Evolutionary conservation across 2,888 invertebrate species (phyloP), one percentile per base, ranked within the genome.

Genomic region (Lycaena phlaeas): DNA sequence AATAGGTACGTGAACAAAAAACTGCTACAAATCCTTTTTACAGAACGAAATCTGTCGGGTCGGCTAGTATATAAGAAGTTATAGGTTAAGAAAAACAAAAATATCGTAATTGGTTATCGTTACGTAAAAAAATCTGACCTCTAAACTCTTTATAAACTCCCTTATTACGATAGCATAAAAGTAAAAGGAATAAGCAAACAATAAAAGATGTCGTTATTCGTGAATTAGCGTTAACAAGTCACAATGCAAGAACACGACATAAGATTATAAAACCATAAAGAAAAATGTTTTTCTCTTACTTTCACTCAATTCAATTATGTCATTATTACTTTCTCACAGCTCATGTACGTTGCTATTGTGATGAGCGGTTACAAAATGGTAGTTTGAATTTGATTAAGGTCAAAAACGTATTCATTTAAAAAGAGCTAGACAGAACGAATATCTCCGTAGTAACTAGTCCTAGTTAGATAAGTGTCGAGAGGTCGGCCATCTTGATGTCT

Each of bases 301-400:
- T 77, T 78, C 78, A 62, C 77, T 67, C 55, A 45, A 61, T 69
- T 62, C 61, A 69, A 68, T 75, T 66, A 63, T 49, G 52, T 53
- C 50, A 54, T 46, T 54, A 56, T 53, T 57, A 63, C 66, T 72
- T 74, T 77, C 77, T 57, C 75, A 72, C 63, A 61, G 56, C 62
- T 60, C 61, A 15, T 22, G 18, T 25, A 30, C 7, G 5, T 9
- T 34, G 34, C 34, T 9, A 34, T 34, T 34, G 34, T 27, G 11
- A 22, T 12, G 22, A 22, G 34, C 34, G 34, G 34, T 34, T 34
- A 9, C 22, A 18, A n/a, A 10, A 7, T 28, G 14, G 14, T 28
- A 28, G 14, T n/a, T n/a, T n/a, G n/a, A n/a, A n/a, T 22, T 22
- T 9, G 4, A 22, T 7, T 9, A 22, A 5, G 9, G 2, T 5